Percentiles rank a stretch among this genome's conserved stretches.
Evolutionary conservation across 2,888 invertebrate genomes (phyloP).

Genomic region (Apamea sordens): DNA sequence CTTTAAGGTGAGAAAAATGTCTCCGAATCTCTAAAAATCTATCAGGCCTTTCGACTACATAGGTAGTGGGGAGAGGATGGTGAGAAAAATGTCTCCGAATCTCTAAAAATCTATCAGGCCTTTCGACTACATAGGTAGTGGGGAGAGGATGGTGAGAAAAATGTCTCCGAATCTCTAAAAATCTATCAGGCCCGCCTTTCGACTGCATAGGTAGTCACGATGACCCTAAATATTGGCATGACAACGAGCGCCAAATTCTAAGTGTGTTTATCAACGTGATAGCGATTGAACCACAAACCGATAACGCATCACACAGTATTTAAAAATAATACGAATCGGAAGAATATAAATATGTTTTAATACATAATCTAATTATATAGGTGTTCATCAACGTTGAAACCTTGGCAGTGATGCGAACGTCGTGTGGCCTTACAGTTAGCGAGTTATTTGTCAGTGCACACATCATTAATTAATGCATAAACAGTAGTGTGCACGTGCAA

Average conservation of each 20-base stretch:
- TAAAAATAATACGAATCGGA: constrained; percentile 48
- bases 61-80: too few species aligned
- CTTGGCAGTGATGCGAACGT: constrained; percentile 61
- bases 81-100: background rate
- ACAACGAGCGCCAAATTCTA: background rate
- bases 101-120: background rate
- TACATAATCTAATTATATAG: constrained; percentile 38
- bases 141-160: too few species aligned
- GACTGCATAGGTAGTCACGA: background rate
- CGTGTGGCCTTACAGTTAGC: constrained; percentile 50
- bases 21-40: background rate
- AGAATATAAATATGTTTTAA: constrained; percentile 46
- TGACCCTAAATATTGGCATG: background rate
- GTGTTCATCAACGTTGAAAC: constrained; percentile 47
- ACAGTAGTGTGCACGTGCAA: background rate
- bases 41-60: background rate
- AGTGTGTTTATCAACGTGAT: background rate
- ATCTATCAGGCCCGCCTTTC: background rate
- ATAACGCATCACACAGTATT: constrained; percentile 4
- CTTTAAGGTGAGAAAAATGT: background rate
- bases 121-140: background rate
- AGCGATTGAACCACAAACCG: background rate
- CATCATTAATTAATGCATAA: background rate
- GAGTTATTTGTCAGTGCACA: constrained; percentile 14
- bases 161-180: background rate